phyloP scores from a whole-genome alignment of 2,888 invertebrate species.

The Unio delphinus region DNA sequence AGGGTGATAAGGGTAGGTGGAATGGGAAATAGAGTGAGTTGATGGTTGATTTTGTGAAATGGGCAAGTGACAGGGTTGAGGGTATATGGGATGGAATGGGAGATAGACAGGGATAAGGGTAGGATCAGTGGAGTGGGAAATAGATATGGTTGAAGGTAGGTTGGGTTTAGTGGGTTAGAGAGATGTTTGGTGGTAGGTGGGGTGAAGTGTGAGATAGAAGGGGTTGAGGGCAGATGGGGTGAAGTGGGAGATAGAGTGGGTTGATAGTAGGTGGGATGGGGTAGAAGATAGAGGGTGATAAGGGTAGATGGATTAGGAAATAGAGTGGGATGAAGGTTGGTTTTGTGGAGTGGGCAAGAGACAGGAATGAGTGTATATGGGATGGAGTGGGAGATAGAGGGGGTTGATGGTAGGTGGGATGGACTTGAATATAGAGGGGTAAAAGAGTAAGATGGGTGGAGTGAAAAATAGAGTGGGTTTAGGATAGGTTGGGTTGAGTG shows the following conservation, averaged over 20 bases:
- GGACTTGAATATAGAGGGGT: no score
- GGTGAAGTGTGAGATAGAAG: not conserved
- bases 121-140: no score
- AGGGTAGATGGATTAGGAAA: not conserved
- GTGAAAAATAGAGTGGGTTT: no score
- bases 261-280: not conserved
- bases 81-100: no score
- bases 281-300: not conserved
- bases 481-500: no score
- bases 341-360: not conserved
- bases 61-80: not conserved
- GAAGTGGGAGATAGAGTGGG: not conserved
- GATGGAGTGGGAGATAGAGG: not conserved
- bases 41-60: not conserved
- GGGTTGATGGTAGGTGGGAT: not conserved
- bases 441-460: no score
- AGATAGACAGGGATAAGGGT: no score
- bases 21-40: not conserved
- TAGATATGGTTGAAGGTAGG: no score
- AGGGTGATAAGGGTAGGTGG: not conserved
- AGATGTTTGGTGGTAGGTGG: not conserved
- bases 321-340: not conserved
- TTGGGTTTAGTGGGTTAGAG: not conserved
- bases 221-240: not conserved
- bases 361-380: not conserved